Evolutionary conservation across 2,113 vertebrate genomes (phyloP), one percentile per base, ranked within the genome.

Genomic region (Odontesthes bonariensis): DNA sequence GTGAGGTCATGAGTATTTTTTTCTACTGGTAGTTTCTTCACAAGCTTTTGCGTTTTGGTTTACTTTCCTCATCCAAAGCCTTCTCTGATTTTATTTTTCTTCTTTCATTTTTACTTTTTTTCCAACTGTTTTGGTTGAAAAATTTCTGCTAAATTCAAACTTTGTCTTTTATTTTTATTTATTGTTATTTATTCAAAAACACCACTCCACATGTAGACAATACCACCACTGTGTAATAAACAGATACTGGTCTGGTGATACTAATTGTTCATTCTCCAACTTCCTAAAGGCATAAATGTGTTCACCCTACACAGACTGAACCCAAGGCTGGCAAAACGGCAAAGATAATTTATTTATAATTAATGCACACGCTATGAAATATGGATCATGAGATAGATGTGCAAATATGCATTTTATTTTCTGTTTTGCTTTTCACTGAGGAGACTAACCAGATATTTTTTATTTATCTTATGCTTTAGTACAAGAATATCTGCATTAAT

Each of bases 361-460:
- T 90, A 92, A 93, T 90, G 86, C 33, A 68, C 67, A 67, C 79
- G 59, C 57, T 67, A 92, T 94, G 82, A 93, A 92, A 90, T 85
- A 88, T 89, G 79, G 82, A 91, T 86, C 66, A 81, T 73, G 59
- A 62, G 61, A 67, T 77, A 63, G 58, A 88, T 86, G 62, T 78
- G 73, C 82, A 85, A 87, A 85, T 86, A 87, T 88, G 81, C 82
- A 87, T 91, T 91, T 86, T 55, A 38, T 38, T 38, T 38, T 38
- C 35, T 81, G 79, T 82, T 92, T 88, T 73, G 84, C 87, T 90
- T 92, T 89, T 86, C 60, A 73, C 63, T 85, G 78, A 27, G 60
- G 73, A 84, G 85, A 90, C 19, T 6, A 47, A 17, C 2, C 82
- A 91, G 85, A 86, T 88, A 88, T 74, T 89, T 77, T 62, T 42